A percentile compares a stretch with the other conserved stretches of the same genome.
These are phyloP conservation scores for Typhlichthys subterraneus DNA, from an alignment of 2,797 vertebrate species.

Conservation along the genomic window DNA sequence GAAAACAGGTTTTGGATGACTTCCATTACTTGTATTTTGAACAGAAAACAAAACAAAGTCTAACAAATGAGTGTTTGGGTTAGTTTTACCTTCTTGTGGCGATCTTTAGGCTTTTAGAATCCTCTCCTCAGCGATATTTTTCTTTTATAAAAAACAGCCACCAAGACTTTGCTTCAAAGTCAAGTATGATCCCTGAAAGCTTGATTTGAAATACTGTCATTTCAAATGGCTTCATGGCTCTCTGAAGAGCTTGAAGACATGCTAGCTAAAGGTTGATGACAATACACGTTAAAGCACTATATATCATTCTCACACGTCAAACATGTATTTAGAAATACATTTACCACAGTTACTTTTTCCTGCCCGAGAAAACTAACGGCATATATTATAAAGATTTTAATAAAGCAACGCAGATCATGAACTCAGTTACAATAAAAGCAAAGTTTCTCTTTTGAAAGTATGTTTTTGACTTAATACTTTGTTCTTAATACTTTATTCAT, in stretches of 20 bases:
- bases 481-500: conserved; percentile 50
- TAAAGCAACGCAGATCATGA: conserved; percentile 64
- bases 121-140: conserved; percentile 82
- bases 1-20: conserved; percentile 67
- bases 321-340: conserved; percentile 78
- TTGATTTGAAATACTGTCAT: conserved; percentile 82
- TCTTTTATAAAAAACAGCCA: conserved; percentile 82
- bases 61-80: conserved; percentile 81
- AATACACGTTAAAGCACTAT: conserved; percentile 73
- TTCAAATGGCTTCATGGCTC: conserved; percentile 74
- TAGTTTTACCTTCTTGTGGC: conserved; percentile 85
- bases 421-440: conserved; percentile 27
- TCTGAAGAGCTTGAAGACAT: conserved; percentile 69
- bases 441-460: conserved; percentile 13
- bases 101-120: conserved; percentile 83
- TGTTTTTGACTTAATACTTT: conserved; percentile 30
- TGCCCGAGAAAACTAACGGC: conserved; percentile 66
- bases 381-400: conserved; percentile 67
- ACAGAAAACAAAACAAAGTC: conserved; percentile 69
- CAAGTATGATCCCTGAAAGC: conserved; percentile 82
- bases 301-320: conserved; percentile 65
- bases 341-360: conserved; percentile 66
- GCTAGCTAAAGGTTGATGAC: conserved; percentile 72
- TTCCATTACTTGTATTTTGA: conserved; percentile 73
- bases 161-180: conserved; percentile 81